A percentile compares a stretch with the other conserved stretches of the same genome.
phyloP scores from a whole-genome alignment of 2,797 vertebrate genomes.

The Pseudopleuronectes americanus region DNA sequence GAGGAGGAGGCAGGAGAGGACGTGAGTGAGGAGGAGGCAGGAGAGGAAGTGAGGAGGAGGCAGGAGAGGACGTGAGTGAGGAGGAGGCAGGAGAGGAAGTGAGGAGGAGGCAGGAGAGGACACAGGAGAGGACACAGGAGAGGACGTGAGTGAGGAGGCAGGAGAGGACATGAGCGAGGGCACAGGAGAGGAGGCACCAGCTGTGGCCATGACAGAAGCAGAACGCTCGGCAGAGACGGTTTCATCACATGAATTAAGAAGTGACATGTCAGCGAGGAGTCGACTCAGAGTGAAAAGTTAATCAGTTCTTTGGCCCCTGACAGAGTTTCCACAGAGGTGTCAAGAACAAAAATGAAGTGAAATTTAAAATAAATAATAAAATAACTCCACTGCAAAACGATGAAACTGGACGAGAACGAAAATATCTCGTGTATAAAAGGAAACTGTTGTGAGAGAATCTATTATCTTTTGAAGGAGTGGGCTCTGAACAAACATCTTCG shows the following conservation, averaged over 20 bases:
- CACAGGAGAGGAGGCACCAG: constrained; percentile 13
- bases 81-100: not conserved
- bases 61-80: not conserved
- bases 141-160: not conserved
- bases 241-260: constrained; percentile 11
- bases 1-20: constrained; percentile 1
- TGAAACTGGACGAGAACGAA: not conserved
- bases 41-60: not conserved
- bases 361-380: not conserved
- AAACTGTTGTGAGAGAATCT: not conserved
- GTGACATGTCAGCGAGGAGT: constrained; percentile 4
- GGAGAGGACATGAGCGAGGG: not conserved
- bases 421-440: not conserved
- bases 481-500: too few species aligned
- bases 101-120: constrained; percentile 2
- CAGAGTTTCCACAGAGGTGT: not conserved
- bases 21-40: not conserved
- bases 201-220: constrained; percentile 7
- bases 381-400: not conserved
- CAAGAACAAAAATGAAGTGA: not conserved
- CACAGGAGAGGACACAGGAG: not conserved
- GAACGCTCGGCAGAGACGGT: not conserved
- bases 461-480: not conserved
- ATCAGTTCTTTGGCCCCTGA: not conserved
- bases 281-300: constrained; percentile 16